Evolutionary conservation across 2,888 invertebrate genomes (phyloP), one percentile per base, ranked within the genome.

Genomic region (Pyralis farinalis): DNA sequence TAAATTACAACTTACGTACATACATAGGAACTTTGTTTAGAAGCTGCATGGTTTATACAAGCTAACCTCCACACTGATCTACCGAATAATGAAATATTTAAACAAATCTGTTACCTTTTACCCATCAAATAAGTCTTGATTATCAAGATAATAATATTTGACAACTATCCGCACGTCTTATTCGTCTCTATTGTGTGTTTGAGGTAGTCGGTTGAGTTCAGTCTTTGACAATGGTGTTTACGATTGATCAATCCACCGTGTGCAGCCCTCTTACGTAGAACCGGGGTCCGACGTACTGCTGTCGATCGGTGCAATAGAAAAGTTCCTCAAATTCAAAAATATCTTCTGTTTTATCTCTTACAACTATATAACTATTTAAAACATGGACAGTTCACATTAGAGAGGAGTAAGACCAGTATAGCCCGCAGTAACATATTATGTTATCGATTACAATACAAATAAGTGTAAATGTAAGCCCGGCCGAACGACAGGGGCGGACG

Each of bases 21-120:
- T 87, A 87, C 86, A 88, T 88, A 88, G 88, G 88, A 88, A 88
- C 88, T 88, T 87, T 88, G 71, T 83, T 88, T 84, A 87, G 87
- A 88, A 88, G 88, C 88, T 88, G 88, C 88, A 87, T 83, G 83
- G 85, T 87, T 87, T 88, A 77, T 87, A 88, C 86, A 88, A 88
- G 87, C 87, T 87, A 87, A 82, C 80, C 82, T 80, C 81, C 87
- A 85, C 85, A 85, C 83, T 85, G 84, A 82, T 77, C 86, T 86
- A 87, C 82, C 76, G 69, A 82, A 77, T 82, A 80, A 82, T 81
- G 71, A 76, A 76, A 68, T 66, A 71, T 67, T 69, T 83, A 84
- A 82, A 77, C 76, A 85, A 81, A 63, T 48, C 67, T 75, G 71
- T 74, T 70, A 79, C 73, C 57, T 64, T 66, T 59, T 57, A 70